These are phyloP conservation scores for Oasisia sp. DNA, from an alignment of 2,888 invertebrate genomes.

Conservation along the genomic window DNA sequence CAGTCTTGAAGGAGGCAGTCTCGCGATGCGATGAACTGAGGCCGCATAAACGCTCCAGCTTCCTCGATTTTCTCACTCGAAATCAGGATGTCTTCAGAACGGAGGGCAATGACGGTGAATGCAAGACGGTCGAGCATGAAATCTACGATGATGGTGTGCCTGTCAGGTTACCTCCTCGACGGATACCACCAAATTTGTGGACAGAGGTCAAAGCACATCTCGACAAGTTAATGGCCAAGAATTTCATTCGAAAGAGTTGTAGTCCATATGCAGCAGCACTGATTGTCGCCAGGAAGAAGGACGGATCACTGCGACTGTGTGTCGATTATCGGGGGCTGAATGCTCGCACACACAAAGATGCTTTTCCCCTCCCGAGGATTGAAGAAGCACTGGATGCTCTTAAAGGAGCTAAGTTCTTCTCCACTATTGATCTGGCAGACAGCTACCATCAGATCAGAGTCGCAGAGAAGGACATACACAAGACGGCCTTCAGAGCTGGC, in stretches of 20 bases:
- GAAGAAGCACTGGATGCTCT: too few relatives aligned
- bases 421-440: not conserved
- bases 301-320: not conserved
- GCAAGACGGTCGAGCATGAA: not conserved
- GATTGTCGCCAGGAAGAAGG: not conserved
- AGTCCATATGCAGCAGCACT: not conserved
- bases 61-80: not conserved
- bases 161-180: not conserved
- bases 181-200: not conserved
- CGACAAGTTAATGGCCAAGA: not conserved
- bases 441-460: not conserved
- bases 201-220: not conserved
- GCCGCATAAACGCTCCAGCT: not conserved
- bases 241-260: not conserved
- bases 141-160: not conserved
- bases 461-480: not conserved
- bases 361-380: not conserved
- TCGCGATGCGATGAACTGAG: not conserved
- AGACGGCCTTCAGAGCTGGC: conserved; percentile 31
- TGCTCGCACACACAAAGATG: not conserved
- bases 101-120: not conserved
- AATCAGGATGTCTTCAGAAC: not conserved
- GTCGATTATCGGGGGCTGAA: not conserved
- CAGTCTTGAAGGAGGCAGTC: not conserved
- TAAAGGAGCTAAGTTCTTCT: too few relatives aligned